Base-by-base conservation (phyloP, 2,888 invertebrate genomes). In the Crematogaster levior region DNA sequence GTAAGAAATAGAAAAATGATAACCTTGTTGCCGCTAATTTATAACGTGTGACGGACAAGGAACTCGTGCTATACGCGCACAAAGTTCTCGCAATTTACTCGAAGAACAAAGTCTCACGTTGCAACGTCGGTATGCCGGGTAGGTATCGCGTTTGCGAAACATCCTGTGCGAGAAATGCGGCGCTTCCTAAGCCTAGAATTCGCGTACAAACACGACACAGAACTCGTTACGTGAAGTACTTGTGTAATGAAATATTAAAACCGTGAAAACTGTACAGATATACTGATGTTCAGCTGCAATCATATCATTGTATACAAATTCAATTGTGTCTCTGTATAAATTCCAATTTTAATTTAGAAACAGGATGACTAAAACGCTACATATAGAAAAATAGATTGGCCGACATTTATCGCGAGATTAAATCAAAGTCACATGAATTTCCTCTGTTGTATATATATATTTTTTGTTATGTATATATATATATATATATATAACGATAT, bases 21-120 rank as follows among this genome's bases (percentile, higher is more conserved):
- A 58, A 70, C 77, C 77, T 79, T 79, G 77, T 70, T 56, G 43
- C 43, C 12, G 77, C 43, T 70, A 53, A 79, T 79, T 70, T 70
- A 79, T 40, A 66, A 66, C n/a, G 56, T 79, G 72, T 70, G 72
- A 79, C 56, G 77, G 77, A 77, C 77, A 30, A 70, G 70, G 77
- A 70, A 79, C 70, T 70, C 34, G 34, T 18, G 72, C 24, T n/a
- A n/a, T 18, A 43, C n/a, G 53, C 77, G 70, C 77, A 24, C 77
- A 27, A 37, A 66, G 77, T 68, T 48, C 53, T 53, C 77, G 21
- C 48, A 40, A 56, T 21, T 68, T 51, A 30, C 24, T 63, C 46
- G 15, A 51, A 37, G 75, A 75, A 75, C 51, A n/a, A 37, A 66
- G n/a, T 51, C 48, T 37, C n/a, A 1, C 53, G n/a, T n/a, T n/a